Conservation (phyloP, 2,888 invertebrate genomes). For the Gortyna flavago region DNA sequence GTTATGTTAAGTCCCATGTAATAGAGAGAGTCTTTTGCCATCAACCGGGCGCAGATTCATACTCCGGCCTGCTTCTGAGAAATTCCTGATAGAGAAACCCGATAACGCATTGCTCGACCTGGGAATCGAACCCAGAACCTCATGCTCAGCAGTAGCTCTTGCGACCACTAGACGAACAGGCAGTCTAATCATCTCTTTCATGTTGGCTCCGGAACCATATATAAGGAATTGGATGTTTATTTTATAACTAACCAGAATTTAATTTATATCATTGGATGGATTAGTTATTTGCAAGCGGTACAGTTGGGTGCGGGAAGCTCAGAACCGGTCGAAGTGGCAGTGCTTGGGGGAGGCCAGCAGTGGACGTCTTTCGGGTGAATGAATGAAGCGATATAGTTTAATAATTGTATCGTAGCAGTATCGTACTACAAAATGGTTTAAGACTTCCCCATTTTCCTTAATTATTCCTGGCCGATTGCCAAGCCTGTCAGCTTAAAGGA, state of each 20-base stretch:
- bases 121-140: not conserved
- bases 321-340: too few relatives aligned
- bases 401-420: constrained; percentile 13
- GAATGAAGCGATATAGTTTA: not conserved
- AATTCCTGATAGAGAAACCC: not conserved
- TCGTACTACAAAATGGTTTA: constrained; percentile 7
- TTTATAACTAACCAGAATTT: not conserved
- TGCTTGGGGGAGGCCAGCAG: too few relatives aligned
- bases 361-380: too few relatives aligned
- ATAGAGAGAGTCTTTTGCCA: not conserved
- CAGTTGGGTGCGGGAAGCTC: too few relatives aligned
- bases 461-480: constrained; percentile 45
- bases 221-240: not conserved
- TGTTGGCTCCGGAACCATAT: too few relatives aligned
- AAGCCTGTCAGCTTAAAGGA: not conserved
- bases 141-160: not conserved
- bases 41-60: not conserved
- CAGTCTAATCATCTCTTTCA: not conserved
- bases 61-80: not conserved
- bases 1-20: not conserved
- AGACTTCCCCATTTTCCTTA: constrained; percentile 6
- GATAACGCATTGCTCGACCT: not conserved
- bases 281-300: not conserved
- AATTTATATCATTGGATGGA: not conserved
- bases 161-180: not conserved